Evolutionary conservation across 2,797 vertebrate genomes (phyloP).

Genomic region (Danionella dracula): DNA sequence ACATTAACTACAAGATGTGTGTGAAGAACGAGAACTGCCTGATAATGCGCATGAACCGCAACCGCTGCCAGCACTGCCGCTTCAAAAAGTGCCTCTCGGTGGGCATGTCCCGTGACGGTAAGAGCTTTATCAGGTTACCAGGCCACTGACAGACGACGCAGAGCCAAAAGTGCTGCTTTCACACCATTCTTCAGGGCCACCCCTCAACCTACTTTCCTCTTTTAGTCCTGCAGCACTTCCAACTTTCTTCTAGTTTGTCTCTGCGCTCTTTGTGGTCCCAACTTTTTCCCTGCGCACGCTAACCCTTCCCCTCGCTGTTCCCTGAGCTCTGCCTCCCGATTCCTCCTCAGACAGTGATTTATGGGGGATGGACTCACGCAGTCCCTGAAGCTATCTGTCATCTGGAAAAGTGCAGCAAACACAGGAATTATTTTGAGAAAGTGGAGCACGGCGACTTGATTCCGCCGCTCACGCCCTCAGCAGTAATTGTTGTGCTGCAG

Average conservation of each 20-base stretch:
- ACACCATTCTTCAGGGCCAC: background rate
- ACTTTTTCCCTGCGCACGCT: constrained; percentile 21
- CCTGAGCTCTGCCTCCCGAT: constrained; percentile 50
- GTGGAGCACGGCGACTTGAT: constrained; percentile 73
- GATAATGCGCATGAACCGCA: constrained; percentile 79
- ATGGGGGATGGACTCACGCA: constrained; percentile 70
- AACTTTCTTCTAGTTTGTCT: constrained; percentile 50
- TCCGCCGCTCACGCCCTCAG: constrained; percentile 60
- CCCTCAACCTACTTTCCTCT: constrained; percentile 37
- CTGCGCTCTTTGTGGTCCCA: constrained; percentile 48
- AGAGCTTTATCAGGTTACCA: constrained; percentile 45
- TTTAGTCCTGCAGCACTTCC: constrained; percentile 35
- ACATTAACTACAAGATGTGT: constrained; percentile 82
- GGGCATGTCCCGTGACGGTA: constrained; percentile 80
- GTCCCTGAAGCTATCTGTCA: constrained; percentile 78
- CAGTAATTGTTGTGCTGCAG: constrained; percentile 60
- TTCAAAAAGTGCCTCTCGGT: constrained; percentile 81
- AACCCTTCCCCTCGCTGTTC: constrained; percentile 48
- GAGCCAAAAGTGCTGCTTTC: background rate
- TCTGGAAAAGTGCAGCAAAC: constrained; percentile 75
- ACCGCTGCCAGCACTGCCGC: constrained; percentile 79
- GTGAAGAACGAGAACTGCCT: constrained; percentile 79
- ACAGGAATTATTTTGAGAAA: constrained; percentile 79
- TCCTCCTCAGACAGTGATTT: constrained; percentile 74
- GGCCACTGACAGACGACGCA: background rate